Evolutionary conservation across 1,140 invertebrate species (phyloP).

Genomic region (Bombus affinis): DNA sequence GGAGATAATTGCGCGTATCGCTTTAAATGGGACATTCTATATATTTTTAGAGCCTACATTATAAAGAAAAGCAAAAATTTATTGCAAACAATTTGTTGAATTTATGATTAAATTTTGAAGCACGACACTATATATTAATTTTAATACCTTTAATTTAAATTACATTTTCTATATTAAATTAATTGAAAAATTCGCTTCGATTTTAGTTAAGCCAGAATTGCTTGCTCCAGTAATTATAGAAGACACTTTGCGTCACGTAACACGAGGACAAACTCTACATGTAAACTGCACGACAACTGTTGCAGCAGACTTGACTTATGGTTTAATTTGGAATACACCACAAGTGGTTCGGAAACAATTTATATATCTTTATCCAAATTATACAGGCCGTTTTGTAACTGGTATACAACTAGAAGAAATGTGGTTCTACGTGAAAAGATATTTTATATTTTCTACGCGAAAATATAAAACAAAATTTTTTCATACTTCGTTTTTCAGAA

Average conservation of each 20-base stretch:
- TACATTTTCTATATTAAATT: neutral
- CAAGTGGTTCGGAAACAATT: constrained; percentile 46
- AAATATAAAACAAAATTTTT: too few species aligned
- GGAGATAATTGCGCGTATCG: too few species aligned
- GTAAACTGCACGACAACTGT: constrained; percentile 68
- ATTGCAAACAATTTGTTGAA: too few species aligned
- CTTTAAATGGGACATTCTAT: too few species aligned
- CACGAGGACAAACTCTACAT: constrained; percentile 64
- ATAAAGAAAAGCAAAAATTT: too few species aligned
- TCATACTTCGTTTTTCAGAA: too few species aligned
- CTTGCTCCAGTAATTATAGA: constrained; percentile 65
- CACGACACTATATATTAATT: neutral
- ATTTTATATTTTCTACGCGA: too few species aligned
- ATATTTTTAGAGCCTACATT: too few species aligned
- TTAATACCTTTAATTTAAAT: neutral
- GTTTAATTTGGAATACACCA: constrained; percentile 68
- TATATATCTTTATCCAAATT: neutral
- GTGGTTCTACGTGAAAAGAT: neutral
- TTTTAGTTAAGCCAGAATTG: constrained; percentile 51
- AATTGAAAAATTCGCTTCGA: neutral
- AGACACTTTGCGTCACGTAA: constrained; percentile 64
- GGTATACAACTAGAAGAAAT: neutral
- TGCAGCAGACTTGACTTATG: constrained; percentile 41
- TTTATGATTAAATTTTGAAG: neutral
- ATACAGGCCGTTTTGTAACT: neutral